These are phyloP conservation scores for Heliconius ismenius DNA, from an alignment of 2,888 invertebrate genomes.

Conservation along the genomic window DNA sequence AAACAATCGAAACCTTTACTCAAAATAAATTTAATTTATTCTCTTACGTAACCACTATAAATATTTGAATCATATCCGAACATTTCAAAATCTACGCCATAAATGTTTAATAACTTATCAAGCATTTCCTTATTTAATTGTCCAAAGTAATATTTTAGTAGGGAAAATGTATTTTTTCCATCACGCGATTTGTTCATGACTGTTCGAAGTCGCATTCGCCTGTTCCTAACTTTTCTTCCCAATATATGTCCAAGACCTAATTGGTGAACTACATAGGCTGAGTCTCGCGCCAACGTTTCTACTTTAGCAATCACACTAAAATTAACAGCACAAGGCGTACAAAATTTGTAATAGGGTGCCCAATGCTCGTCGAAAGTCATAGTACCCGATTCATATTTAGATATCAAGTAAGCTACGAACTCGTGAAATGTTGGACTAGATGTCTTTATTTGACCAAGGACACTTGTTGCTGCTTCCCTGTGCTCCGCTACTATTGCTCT, in stretches of 20 bases:
- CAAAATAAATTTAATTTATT: conserved; percentile 56
- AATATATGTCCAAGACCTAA: conserved; percentile 81
- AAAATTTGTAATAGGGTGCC: conserved; percentile 84
- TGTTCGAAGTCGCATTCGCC: conserved; percentile 77
- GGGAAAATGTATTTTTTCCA: conserved; percentile 70
- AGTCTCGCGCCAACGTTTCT: conserved; percentile 83
- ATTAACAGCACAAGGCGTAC: conserved; percentile 85
- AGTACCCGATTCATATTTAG: conserved; percentile 80
- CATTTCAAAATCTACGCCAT: conserved; percentile 86
- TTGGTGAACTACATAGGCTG: conserved; percentile 82
- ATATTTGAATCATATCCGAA: conserved; percentile 84
- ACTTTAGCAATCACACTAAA: conserved; percentile 85
- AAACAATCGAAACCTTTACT: conserved; percentile 28
- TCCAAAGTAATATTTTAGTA: conserved; percentile 78
- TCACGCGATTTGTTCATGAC: conserved; percentile 80
- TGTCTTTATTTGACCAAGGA: conserved; percentile 65
- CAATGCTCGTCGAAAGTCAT: conserved; percentile 84
- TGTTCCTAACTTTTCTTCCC: conserved; percentile 72
- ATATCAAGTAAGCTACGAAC: conserved; percentile 86
- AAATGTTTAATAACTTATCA: conserved; percentile 83
- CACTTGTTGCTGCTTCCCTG: conserved; percentile 66
- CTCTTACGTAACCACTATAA: conserved; percentile 78
- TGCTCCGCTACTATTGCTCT: conserved; percentile 84
- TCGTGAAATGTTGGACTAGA: conserved; percentile 86
- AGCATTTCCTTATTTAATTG: conserved; percentile 81